These are phyloP conservation scores for Drosophila algonquin DNA, from an alignment of 2,888 invertebrate genomes.

Conservation along the genomic window DNA sequence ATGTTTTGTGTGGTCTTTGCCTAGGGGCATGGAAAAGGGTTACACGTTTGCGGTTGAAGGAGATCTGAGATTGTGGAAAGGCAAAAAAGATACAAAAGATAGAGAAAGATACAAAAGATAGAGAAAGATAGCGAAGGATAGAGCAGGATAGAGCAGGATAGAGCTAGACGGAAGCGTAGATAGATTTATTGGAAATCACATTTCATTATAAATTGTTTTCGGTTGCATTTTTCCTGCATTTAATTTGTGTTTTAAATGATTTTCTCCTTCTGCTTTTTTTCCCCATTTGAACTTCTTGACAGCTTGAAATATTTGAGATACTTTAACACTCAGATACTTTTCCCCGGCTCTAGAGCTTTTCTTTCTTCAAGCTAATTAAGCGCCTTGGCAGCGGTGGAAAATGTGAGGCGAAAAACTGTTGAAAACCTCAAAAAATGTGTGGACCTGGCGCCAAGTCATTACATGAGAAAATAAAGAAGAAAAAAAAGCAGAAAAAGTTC, in stretches of 20 bases:
- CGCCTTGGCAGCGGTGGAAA: constrained; percentile 24
- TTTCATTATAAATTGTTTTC: not conserved
- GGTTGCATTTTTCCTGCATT: not conserved
- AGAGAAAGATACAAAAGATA: not conserved
- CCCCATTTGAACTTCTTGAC: constrained; percentile 47
- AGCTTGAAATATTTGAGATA: constrained; percentile 57
- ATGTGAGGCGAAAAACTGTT: constrained; percentile 25
- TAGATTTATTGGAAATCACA: constrained; percentile 3
- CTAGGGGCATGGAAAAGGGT: constrained; percentile 47
- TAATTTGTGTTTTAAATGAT: not conserved
- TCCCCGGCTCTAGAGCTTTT: not conserved
- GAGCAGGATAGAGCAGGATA: not conserved
- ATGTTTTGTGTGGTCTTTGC: constrained; percentile 28
- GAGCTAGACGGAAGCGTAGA: not conserved
- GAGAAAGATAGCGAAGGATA: not conserved
- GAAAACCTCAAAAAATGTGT: constrained; percentile 48
- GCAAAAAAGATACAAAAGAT: not conserved
- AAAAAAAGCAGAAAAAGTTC: constrained; percentile 53
- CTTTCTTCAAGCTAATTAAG: constrained; percentile 60
- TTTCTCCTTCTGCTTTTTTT: not conserved
- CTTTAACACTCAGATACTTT: constrained; percentile 48
- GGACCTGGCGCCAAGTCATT: constrained; percentile 71
- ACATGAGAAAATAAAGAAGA: constrained; percentile 37
- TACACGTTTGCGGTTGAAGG: not conserved
- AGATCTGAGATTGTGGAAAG: not conserved